Percentiles rank a stretch among this genome's conserved stretches.
These are phyloP conservation scores for Lapara coniferarum DNA, from an alignment of 2,888 invertebrate genomes.

Conservation along the genomic window DNA sequence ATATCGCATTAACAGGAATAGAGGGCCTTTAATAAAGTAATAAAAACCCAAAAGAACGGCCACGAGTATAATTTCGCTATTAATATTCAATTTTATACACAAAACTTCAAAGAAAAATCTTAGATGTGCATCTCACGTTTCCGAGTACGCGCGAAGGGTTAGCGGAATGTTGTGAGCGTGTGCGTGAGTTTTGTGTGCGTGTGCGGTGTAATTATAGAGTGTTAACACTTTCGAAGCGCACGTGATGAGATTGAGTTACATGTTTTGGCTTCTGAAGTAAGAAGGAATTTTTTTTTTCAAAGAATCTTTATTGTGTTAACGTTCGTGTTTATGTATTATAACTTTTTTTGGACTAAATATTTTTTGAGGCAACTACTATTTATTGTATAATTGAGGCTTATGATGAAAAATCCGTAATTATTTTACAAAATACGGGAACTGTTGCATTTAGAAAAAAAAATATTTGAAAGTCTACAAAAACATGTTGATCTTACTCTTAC, in stretches of 20 bases:
- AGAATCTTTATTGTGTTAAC: background rate
- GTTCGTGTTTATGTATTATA: too few species aligned
- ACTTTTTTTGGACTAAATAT: too few species aligned
- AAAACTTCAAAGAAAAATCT: slow-evolving; percentile 80
- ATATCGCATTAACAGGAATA: slow-evolving; percentile 75
- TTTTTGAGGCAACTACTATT: too few species aligned
- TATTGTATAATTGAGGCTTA: background rate
- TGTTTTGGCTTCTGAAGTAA: background rate
- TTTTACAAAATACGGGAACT: too few species aligned
- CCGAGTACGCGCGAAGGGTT: slow-evolving; percentile 70
- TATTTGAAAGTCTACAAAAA: too few species aligned
- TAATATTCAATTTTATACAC: slow-evolving; percentile 82
- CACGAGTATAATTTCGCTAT: slow-evolving; percentile 78
- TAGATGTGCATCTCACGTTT: slow-evolving; percentile 75
- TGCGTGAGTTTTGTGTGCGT: slow-evolving; percentile 41
- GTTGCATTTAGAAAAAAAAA: background rate
- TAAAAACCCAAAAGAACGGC: slow-evolving; percentile 70
- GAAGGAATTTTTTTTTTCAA: background rate
- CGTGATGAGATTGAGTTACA: slow-evolving; percentile 32
- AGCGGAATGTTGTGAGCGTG: slow-evolving; percentile 42
- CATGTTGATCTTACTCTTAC: background rate
- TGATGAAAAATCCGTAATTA: background rate
- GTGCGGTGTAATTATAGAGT: slow-evolving; percentile 45
- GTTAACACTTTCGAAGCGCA: slow-evolving; percentile 31
- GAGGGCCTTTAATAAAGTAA: slow-evolving; percentile 75